Percentiles rank a stretch among this genome's conserved stretches.
phyloP scores from a whole-genome alignment of 2,113 vertebrate species.

The Pungitius pungitius region DNA sequence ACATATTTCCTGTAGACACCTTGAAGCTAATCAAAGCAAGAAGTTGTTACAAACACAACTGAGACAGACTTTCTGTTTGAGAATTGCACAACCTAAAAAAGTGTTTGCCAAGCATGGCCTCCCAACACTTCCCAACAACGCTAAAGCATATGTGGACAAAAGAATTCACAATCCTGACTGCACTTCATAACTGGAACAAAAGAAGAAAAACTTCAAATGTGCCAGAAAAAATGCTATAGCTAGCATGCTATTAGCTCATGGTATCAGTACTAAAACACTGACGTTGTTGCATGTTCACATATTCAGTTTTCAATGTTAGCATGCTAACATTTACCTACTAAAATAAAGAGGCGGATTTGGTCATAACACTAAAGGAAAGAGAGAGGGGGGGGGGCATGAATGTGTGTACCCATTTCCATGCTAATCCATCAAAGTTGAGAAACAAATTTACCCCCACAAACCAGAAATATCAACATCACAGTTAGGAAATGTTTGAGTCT shows the following conservation, averaged over 20 bases:
- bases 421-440: neutral
- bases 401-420: too few species aligned
- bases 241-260: neutral
- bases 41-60: conserved; percentile 46
- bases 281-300: neutral
- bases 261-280: neutral
- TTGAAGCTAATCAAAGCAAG: conserved; percentile 33
- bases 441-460: neutral
- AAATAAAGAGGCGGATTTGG: neutral
- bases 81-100: neutral
- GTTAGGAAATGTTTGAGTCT: neutral
- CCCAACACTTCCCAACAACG: neutral
- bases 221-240: neutral
- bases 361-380: neutral
- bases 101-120: neutral
- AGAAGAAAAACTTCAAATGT: neutral
- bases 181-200: neutral
- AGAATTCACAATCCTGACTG: neutral
- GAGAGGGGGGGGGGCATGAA: neutral
- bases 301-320: neutral
- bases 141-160: neutral
- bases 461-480: neutral
- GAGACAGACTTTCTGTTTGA: conserved; percentile 22
- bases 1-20: conserved; percentile 64
- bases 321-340: neutral